phyloP scores from a whole-genome alignment of 2,888 invertebrate genomes.

The Andricus quercusramuli region DNA sequence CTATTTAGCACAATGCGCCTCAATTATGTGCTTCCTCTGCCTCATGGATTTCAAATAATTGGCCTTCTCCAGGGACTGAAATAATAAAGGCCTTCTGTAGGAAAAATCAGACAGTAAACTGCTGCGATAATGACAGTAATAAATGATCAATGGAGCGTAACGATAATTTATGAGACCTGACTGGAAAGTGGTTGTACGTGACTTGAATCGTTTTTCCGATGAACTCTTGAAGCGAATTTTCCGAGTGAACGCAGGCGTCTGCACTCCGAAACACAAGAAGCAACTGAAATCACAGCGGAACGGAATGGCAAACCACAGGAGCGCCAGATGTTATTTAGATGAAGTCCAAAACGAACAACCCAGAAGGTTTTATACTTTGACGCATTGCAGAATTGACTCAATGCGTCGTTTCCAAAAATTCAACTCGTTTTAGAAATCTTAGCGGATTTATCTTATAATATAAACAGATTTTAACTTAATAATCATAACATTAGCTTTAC shows the following conservation, averaged over 20 bases:
- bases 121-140: conserved; percentile 44
- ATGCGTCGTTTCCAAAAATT: neutral
- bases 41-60: neutral
- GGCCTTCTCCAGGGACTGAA: neutral
- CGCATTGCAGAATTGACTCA: conserved; percentile 16
- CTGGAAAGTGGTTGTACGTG: conserved; percentile 56
- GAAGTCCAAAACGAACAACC: conserved; percentile 3
- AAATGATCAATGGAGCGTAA: conserved; percentile 56
- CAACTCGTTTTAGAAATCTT: neutral
- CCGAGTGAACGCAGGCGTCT: conserved; percentile 50
- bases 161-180: conserved; percentile 57
- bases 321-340: conserved; percentile 36
- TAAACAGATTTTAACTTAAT: too few relatives aligned
- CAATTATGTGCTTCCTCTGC: neutral
- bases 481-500: too few relatives aligned
- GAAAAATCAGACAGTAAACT: conserved; percentile 19
- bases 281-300: conserved; percentile 51
- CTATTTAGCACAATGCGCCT: neutral
- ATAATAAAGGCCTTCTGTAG: neutral
- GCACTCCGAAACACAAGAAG: conserved; percentile 47
- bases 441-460: too few relatives aligned
- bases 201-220: conserved; percentile 54
- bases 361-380: conserved; percentile 9
- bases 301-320: conserved; percentile 52
- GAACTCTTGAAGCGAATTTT: conserved; percentile 53